A percentile compares a stretch with the other conserved stretches of the same genome.
Conservation (phyloP, 2,113 vertebrate genomes). For the Miniopterus natalensis region DNA sequence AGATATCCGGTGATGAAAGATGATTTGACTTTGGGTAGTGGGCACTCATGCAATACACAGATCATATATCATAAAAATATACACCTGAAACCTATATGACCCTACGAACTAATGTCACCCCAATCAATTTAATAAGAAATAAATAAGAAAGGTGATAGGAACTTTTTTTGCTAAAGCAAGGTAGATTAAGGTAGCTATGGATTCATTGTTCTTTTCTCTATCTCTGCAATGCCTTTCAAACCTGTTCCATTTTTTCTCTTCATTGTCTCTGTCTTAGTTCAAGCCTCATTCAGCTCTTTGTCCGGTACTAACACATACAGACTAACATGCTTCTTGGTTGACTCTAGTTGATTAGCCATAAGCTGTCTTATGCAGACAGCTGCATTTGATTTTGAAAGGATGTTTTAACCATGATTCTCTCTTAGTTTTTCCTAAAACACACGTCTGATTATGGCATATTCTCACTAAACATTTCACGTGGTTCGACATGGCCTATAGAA, state of each 20-base stretch:
- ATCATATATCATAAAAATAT: background rate
- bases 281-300: background rate
- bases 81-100: background rate
- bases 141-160: background rate
- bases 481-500: background rate
- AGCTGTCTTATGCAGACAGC: background rate
- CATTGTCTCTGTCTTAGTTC: background rate
- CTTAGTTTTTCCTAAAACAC: background rate
- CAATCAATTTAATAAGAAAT: background rate
- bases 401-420: background rate
- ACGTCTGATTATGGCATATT: background rate
- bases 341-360: background rate
- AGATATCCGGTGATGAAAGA: background rate
- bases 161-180: background rate
- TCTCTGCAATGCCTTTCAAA: background rate
- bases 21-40: background rate
- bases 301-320: background rate
- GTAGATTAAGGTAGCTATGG: background rate
- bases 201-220: background rate
- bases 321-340: background rate
- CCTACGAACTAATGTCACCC: background rate
- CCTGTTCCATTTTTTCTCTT: background rate
- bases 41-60: background rate
- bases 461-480: background rate
- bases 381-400: background rate